These are phyloP conservation scores for Leptothorax acervorum DNA, from an alignment of 2,888 invertebrate genomes.

Conservation along the genomic window DNA sequence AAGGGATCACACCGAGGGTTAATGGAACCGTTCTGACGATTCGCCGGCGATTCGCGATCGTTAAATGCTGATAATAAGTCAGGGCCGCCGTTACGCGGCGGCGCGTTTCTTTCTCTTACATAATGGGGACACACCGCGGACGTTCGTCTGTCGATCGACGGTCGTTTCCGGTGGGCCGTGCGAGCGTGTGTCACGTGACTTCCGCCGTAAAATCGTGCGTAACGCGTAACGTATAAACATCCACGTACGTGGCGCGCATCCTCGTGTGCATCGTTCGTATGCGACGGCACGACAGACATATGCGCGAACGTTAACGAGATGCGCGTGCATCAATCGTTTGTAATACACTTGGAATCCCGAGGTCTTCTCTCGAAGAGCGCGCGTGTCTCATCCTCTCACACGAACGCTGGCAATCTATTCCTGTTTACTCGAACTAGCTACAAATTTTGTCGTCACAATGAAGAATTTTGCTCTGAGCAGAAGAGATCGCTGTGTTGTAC, in stretches of 20 bases:
- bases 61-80: conserved; percentile 50
- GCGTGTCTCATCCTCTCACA: not conserved
- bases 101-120: conserved; percentile 46
- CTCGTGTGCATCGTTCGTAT: conserved; percentile 64
- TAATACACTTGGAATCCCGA: conserved; percentile 44
- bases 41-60: conserved; percentile 63
- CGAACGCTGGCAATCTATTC: not conserved
- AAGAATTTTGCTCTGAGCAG: not conserved
- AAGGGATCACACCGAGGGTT: conserved; percentile 64
- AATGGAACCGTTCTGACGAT: conserved; percentile 68
- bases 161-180: conserved; percentile 76
- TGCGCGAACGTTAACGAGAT: conserved; percentile 23
- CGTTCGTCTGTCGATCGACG: conserved; percentile 68
- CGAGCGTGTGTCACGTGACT: conserved; percentile 81
- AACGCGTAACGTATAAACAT: conserved; percentile 57
- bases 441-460: not conserved
- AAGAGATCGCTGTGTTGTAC: not conserved
- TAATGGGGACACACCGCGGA: conserved; percentile 56
- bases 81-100: conserved; percentile 27
- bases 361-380: conserved; percentile 23
- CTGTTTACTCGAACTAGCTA: not conserved
- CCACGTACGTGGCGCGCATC: conserved; percentile 63
- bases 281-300: conserved; percentile 36
- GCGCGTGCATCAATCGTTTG: conserved; percentile 15
- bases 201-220: conserved; percentile 74